A percentile compares a stretch with the other conserved stretches of the same genome.
Evolutionary conservation across 2,797 vertebrate species (phyloP).

Genomic region (Myotis planiceps): DNA sequence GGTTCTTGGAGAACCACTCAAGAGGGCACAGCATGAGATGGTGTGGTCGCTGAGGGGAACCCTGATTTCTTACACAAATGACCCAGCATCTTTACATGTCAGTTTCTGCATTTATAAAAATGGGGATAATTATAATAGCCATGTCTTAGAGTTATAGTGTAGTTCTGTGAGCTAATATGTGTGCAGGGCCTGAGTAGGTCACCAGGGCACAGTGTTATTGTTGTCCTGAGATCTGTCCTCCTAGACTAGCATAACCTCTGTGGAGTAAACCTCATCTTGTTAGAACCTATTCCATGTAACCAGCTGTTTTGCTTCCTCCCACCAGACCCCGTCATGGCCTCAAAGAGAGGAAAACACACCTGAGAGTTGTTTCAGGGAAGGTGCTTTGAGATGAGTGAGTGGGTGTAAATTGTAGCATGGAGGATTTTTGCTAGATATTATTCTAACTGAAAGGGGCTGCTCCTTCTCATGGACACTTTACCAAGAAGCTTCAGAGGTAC

Average conservation of each 20-base stretch:
- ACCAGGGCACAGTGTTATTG: background rate
- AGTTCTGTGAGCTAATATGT: background rate
- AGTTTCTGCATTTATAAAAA: background rate
- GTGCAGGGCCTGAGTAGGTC: rapidly evolving
- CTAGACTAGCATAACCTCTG: background rate
- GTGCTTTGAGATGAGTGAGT: background rate
- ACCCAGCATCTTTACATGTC: background rate
- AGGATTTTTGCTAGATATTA: background rate
- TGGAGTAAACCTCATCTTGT: background rate
- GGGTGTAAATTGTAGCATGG: background rate
- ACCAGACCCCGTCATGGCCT: background rate
- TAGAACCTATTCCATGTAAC: background rate
- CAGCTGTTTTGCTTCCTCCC: background rate
- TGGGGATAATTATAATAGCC: too few relatives aligned
- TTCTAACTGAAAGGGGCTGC: background rate
- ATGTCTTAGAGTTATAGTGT: background rate
- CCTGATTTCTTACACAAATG: background rate
- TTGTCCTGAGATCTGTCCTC: background rate
- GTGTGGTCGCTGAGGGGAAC: background rate
- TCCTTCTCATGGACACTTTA: background rate
- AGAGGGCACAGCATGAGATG: too few relatives aligned
- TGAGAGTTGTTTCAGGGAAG: too few relatives aligned
- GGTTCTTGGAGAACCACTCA: background rate
- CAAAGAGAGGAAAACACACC: background rate
- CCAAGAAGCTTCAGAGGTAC: rapidly evolving